phyloP scores from a whole-genome alignment of 2,113 vertebrate species.

The Ochotona curzoniae region DNA sequence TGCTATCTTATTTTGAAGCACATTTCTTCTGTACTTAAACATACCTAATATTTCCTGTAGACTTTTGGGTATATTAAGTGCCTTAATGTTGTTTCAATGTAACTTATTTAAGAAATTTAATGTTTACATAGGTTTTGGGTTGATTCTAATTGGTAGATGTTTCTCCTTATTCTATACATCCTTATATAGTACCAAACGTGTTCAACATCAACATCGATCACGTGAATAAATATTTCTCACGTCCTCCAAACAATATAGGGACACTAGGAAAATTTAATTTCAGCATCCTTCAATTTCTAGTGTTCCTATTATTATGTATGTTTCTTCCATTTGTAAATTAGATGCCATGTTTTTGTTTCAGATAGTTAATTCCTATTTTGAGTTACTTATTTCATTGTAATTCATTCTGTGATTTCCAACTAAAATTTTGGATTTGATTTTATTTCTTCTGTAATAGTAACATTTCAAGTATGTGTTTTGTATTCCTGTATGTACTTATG shows the following conservation, averaged over 20 bases:
- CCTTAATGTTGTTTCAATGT: not conserved
- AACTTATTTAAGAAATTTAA: constrained; percentile 7
- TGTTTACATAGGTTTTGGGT: not conserved
- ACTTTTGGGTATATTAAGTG: not conserved
- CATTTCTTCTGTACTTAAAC: not conserved
- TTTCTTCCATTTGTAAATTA: not conserved
- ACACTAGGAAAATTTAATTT: not conserved
- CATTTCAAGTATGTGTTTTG: no score
- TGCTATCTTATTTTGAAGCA: no score
- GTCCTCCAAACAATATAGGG: constrained; percentile 6
- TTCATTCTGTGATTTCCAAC: not conserved
- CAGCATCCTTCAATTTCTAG: not conserved
- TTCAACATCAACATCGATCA: not conserved
- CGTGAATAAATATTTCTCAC: not conserved
- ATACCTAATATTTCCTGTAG: not conserved
- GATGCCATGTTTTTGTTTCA: not conserved
- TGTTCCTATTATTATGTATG: not conserved
- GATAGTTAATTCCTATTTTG: not conserved
- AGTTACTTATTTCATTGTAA: not conserved
- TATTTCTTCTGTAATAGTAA: not conserved
- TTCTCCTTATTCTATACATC: not conserved
- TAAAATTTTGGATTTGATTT: constrained; percentile 28
- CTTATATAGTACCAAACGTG: not conserved
- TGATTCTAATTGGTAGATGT: not conserved
- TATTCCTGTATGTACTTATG: not conserved